Base-by-base conservation (phyloP, 2,888 invertebrate genomes). In the Hesperia comma region DNA sequence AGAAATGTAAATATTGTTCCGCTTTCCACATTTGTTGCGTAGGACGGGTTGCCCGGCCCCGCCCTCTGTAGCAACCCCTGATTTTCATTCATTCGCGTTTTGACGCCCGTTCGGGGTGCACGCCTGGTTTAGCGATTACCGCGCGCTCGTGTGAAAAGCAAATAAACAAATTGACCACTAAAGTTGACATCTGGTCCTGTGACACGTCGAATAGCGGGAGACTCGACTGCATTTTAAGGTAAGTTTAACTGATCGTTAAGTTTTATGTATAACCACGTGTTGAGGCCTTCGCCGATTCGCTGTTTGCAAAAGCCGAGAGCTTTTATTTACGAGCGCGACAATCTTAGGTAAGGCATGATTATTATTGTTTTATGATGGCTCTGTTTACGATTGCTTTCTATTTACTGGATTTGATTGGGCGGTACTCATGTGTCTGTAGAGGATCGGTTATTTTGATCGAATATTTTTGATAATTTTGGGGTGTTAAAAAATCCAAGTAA, bases 1-100 rank as follows among this genome's bases (percentile, higher is more conserved):
- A 53, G 41, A 33, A 46, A n/a, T 6, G 43, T 37, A 69, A 60
- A 26, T 69, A 15, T 68, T 60, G 43, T 12, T 17, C 6, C 61
- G 56, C 71, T 81, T 77, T 82, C 80, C 41, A 54, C 80, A 70
- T 81, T 70, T 70, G 81, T 46, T 41, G 83, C 79, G 72, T 85
- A 72, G 57, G 71, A 63, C 68, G 73, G 71, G 73, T 78, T 74
- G 78, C 75, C 72, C 75, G 77, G 88, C 87, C 87, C 88, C 90
- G 86, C 90, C 91, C 87, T 85, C 83, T 71, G 70, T 53, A 75
- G 74, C 84, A 76, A 82, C 86, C 88, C 87, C 84, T 81, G 84
- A 75, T 76, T 73, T 87, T 85, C 91, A 91, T 90, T 91, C 91
- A 90, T 85, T 86, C 85, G 81, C 77, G 82, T 77, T 78, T 73